Evolutionary conservation across 2,888 invertebrate species (phyloP), one percentile per base, ranked within the genome.

Genomic region (Leucophora obtusa): DNA sequence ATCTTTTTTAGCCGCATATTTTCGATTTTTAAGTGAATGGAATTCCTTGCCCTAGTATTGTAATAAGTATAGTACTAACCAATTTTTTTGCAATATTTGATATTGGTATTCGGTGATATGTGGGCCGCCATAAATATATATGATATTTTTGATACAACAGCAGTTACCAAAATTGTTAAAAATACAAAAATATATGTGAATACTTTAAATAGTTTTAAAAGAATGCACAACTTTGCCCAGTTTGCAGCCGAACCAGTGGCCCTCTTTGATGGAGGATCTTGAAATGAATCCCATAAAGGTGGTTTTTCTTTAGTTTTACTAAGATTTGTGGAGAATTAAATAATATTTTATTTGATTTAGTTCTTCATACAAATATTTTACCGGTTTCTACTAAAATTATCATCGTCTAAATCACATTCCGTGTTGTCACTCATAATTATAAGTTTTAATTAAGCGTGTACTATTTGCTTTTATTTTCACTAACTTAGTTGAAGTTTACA

Each of bases 261-360:
- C 79, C 92, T 92, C 87, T 93, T 93, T 66, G 94, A 92, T 0
- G 95, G 95, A 10, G 94, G 92, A 85, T 94, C 93, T 85, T 94
- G 92, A 89, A 97, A 97, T 14, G 94, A 92, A 87, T 97, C 95
- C 97, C 97, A 97, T 91, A 93, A 91, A 87, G 93, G 92, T 8
- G 86, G 86, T 62, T 86, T 88, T 35, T 88, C 88, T 43, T 83
- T 86, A 66, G 72, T 82, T 73, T 85, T 84, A 11, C 86, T 86
- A 54, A n/a, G 43, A 51, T 38, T 65, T 68, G 6, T 28, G 28
- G 28, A 33, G 33, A 54, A 15, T 28, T 10, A 58, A 9, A 10
- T 35, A 18, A 18, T n/a, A 1, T 0, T 62, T 21, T 56, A 1
- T 43, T 4, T 2, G 0, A 28, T 24, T 6, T 53, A 1, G 3